Evolutionary conservation across 2,888 invertebrate species (phyloP), one percentile per base, ranked within the genome.

Genomic region (Ectropis crepuscularia): DNA sequence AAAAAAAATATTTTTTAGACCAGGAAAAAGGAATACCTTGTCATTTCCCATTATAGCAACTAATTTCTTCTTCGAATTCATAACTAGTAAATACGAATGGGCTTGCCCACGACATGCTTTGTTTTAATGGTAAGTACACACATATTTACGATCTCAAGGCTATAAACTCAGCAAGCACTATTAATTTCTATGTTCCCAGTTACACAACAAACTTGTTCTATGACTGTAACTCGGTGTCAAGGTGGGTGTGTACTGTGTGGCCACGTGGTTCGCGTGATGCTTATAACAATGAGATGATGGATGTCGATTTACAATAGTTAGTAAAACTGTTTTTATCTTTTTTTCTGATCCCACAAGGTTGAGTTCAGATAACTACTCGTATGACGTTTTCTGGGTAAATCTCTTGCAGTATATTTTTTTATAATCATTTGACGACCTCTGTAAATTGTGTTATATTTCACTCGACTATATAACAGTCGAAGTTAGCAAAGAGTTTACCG

Each of bases 241-340:
- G 63, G 69, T 63, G 50, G 71, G 45, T 58, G 36, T 53, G 43
- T 64, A 43, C 39, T 12, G 45, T 55, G 8, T 41, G 8, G 7
- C 51, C 57, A 60, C 60, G 68, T 66, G 61, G 65, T 62, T 48
- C 61, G 62, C 66, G 46, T 53, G 61, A 57, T 38, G 28, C 37
- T 50, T 49, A 46, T 37, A 48, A 58, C 41, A 49, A 49, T 47
- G 28, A 12, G 45, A 49, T 58, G 48, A 58, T 53, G 2, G 6
- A 57, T 39, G 39, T 16, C 37, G 16, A 49, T 58, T 54, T 50
- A 54, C 39, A 64, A 68, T 59, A 49, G 55, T 61, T 71, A 65
- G 57, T 63, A 67, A 53, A 69, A 68, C 65, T 36, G 11, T 36
- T 36, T 43, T 36, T 53, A 0, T 41, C 6, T 41, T 8, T 12